Evolutionary conservation across 2,888 invertebrate genomes (phyloP).

Genomic region (Ametastegia equiseti): DNA sequence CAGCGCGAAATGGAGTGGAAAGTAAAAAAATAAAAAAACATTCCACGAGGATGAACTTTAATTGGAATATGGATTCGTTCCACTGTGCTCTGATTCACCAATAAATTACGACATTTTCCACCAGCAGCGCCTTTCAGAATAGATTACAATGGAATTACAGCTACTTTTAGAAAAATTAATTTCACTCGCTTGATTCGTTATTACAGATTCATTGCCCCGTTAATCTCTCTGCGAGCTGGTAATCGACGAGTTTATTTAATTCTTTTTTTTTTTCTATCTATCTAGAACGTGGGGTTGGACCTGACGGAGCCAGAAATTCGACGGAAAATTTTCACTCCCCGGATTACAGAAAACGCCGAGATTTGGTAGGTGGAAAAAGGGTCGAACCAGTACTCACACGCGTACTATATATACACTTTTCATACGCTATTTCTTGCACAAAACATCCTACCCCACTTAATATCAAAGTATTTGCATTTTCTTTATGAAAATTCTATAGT

Average conservation of each 20-base stretch:
- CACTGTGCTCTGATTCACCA: slow-evolving; percentile 72
- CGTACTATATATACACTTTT: not conserved
- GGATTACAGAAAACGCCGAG: not conserved
- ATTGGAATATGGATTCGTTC: slow-evolving; percentile 75
- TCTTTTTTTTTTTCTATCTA: not conserved
- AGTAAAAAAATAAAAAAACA: slow-evolving; percentile 64
- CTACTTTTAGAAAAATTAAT: slow-evolving; percentile 36
- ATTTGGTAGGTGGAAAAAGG: not conserved
- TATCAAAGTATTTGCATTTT: slow-evolving; percentile 74
- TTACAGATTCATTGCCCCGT: slow-evolving; percentile 11
- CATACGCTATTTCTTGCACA: not conserved
- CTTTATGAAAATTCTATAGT: slow-evolving; percentile 76
- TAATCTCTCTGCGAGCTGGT: not conserved
- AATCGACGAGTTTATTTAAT: slow-evolving; percentile 16
- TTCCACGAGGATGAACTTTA: slow-evolving; percentile 74
- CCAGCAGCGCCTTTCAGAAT: slow-evolving; percentile 31
- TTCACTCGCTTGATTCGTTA: slow-evolving; percentile 21
- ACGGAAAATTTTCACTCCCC: not conserved
- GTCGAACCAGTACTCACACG: not conserved
- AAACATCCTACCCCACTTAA: slow-evolving; percentile 64
- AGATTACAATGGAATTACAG: slow-evolving; percentile 39
- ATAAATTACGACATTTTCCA: slow-evolving; percentile 73
- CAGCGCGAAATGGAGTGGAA: slow-evolving; percentile 75
- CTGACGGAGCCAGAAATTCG: not conserved
- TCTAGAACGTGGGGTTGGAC: not conserved